Base-by-base conservation (phyloP, 2,888 invertebrate species). In the Cantharis lateralis region DNA sequence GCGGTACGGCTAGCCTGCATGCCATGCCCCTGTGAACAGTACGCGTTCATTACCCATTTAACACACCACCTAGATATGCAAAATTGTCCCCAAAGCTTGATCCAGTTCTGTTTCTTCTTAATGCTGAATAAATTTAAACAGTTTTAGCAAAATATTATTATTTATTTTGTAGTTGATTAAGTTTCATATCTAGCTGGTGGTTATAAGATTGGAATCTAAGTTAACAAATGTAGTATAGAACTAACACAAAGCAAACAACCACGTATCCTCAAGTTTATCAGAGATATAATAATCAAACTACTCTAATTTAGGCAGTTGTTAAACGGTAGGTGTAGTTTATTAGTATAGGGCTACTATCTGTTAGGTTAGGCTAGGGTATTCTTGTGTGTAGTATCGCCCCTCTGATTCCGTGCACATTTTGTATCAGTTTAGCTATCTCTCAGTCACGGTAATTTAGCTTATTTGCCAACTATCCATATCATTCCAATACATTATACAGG, bases 21-120 rank as follows among this genome's bases (percentile, higher is more conserved):
- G 93, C 93, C 91, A 92, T 93, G 92, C 93, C 93, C 92, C 93
- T 93, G 93, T 93, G 93, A 93, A 93, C 91, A 90, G 74, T 89
- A 87, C 81, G 78, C 76, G 76, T 75, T 71, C 72, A 80, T 81
- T 78, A 80, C 81, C 80, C 77, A 79, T 81, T 81, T 79, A 77
- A 77, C 70, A 70, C 79, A 70, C 78, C 78, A 76, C 72, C 79
- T 74, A 78, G 73, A 76, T 77, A 72, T 75, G 73, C 16, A 26
- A 72, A 71, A 16, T 72, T 63, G 62, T 72, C 72, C 71, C 26
- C 66, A 32, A n/a, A 24, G 73, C 68, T 73, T 62, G 26, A 61
- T 15, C 16, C 62, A 11, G 26, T 66, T 24, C 20, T 24, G 32
- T 72, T 61, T 72, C 68, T 28, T 15, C 72, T 24, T 68, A 24